Base-by-base conservation (phyloP, 2,888 invertebrate genomes). In the Ornithoptera alexandrae region DNA sequence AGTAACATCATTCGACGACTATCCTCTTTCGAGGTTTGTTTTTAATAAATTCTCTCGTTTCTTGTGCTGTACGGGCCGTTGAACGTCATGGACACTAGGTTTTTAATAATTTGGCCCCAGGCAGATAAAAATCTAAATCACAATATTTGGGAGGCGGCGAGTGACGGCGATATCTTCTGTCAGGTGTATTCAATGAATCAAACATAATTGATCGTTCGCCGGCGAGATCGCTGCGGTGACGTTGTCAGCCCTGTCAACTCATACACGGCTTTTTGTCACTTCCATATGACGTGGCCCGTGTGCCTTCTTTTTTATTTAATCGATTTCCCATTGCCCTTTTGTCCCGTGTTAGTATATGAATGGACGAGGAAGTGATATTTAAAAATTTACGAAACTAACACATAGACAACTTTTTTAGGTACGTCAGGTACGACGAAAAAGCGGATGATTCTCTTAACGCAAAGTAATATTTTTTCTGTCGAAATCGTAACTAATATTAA, bases 91-190 rank as follows among this genome's bases (percentile, higher is more conserved):
- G 46, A 36, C 50, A n/a, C 53, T 65, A 68, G 71, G 65, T 65
- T 68, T 71, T 71, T 74, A 78, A 74, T 78, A 79, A 79, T 78
- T 78, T 78, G 73, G 77, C 74, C 73, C 68, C 75, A 73, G 73
- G 72, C 77, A 79, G 90, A 90, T 90, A 88, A 85, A 46, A 80
- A 90, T 90, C 90, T 82, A 82, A 83, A 90, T 89, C 90, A 90
- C 83, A 90, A 90, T 89, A 90, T 90, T 90, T 89, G 83, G 85
- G 84, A 85, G 80, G 82, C 82, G 81, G 79, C 80, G 80, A 80
- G 81, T 77, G 79, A 79, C 78, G 76, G 68, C 76, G 79, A 80
- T 81, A 78, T 72, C 78, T 76, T 77, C 78, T 79, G 84, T 82
- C 82, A 78, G 81, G 80, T 80, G 83, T 77, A 84, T 77, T 82